Evolutionary conservation across 2,113 vertebrate genomes (phyloP), one percentile per base, ranked within the genome.

Genomic region (Ailuropoda melanoleuca): DNA sequence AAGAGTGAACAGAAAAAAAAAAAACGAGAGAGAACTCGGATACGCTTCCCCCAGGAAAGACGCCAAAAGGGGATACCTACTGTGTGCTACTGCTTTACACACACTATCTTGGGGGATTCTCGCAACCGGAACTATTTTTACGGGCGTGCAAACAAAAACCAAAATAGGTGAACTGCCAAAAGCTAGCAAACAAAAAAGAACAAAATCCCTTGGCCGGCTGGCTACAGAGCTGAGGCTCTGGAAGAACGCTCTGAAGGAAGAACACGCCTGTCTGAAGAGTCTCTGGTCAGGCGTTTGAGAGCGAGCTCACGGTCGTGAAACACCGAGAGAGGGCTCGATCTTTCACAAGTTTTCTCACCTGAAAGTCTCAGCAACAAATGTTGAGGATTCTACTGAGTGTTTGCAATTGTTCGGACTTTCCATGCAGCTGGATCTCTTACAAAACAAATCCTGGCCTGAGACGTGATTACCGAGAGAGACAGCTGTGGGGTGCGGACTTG

Each of bases 401-500:
- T 74, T 68, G 53, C 78, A 50, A 34, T 96, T 75, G 39, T 87
- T 90, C 83, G 93, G 95, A 88, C 83, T 97, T 97, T 92, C 68
- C 92, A 55, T 56, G 77, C 78, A 96, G 87, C 90, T 98, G 97
- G 87, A 93, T 92, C 80, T 82, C 96, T 80, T 74, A 96, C 83
- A 97, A 98, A 97, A 95, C 80, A 97, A 95, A 97, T 86, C 62
- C 78, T 92, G 96, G 95, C 81, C 78, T 7, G 37, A 84, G 77
- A 95, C n/a, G 4, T 34, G 88, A 96, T 96, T 93, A 93, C 89
- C 92, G 85, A 95, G 84, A 88, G 75, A 95, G 88, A 81, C 97
- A 96, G 95, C 97, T 97, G 96, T 88, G 21, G 97, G 97, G 97
- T 96, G 96, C 34, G 96, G 83, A 74, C 96, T 29, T 80, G 77